Percentiles rank a stretch among this genome's conserved stretches.
phyloP scores from a whole-genome alignment of 2,113 vertebrate genomes.

The Corythaixoides concolor region DNA sequence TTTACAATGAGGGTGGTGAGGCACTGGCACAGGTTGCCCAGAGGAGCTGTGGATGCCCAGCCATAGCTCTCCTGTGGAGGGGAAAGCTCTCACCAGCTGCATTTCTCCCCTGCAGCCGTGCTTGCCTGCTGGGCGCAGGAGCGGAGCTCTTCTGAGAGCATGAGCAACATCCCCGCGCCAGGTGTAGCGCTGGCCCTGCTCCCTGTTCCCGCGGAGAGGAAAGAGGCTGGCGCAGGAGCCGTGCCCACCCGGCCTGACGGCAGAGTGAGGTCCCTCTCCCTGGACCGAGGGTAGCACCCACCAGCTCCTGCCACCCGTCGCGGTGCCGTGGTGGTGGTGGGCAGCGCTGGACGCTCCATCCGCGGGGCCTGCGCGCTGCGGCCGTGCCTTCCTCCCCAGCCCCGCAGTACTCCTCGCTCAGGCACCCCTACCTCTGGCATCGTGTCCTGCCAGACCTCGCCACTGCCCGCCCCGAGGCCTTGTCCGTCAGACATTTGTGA shows the following conservation, averaged over 20 bases:
- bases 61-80: fast-evolving
- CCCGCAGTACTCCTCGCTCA: background rate
- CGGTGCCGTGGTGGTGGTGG: background rate
- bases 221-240: background rate
- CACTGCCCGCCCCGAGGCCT: fast-evolving
- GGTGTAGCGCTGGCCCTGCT: background rate
- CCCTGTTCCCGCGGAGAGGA: background rate
- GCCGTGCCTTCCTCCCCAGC: background rate
- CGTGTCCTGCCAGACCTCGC: background rate
- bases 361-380: fast-evolving
- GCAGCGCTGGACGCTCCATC: fast-evolving
- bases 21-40: no score
- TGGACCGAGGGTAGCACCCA: background rate
- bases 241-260: fast-evolving
- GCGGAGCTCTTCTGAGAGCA: background rate
- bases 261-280: background rate
- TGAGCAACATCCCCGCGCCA: background rate
- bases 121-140: background rate
- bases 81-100: background rate
- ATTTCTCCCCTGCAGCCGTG: background rate
- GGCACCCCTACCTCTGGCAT: background rate
- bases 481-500: fast-evolving
- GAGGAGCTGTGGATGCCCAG: no score
- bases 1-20: no score
- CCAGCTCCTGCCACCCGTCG: background rate